Conservation (phyloP, 2,888 invertebrate genomes). For the Amiota communis region DNA sequence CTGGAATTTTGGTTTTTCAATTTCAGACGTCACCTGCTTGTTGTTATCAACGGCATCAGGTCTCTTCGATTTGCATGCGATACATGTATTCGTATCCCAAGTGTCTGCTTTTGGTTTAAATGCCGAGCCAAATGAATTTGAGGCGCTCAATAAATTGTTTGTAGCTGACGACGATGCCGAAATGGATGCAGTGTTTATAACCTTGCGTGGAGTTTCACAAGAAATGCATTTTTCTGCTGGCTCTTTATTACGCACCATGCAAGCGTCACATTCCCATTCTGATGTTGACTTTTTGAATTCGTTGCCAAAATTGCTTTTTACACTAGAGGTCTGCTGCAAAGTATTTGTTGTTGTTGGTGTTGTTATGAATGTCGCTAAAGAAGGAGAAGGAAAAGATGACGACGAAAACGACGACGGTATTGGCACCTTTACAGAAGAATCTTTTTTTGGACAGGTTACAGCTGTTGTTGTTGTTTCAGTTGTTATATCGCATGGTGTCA, state of each 20-base stretch:
- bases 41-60: slow-evolving; percentile 53
- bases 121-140: slow-evolving; percentile 68
- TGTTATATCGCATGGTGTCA: too few relatives aligned
- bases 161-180: neutral
- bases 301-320: slow-evolving; percentile 53
- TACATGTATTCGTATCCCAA: slow-evolving; percentile 76
- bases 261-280: slow-evolving; percentile 80
- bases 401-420: neutral
- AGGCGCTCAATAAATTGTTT: slow-evolving; percentile 18
- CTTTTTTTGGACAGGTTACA: too few relatives aligned
- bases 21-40: neutral
- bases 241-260: slow-evolving; percentile 77
- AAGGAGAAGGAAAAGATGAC: too few relatives aligned
- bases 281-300: slow-evolving; percentile 75
- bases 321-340: too few relatives aligned
- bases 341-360: slow-evolving; percentile 14
- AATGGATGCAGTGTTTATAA: neutral
- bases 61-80: slow-evolving; percentile 75
- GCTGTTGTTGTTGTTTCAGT: too few relatives aligned
- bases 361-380: neutral
- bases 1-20: slow-evolving; percentile 41
- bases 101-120: slow-evolving; percentile 76
- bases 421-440: neutral
- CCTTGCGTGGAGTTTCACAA: slow-evolving; percentile 74
- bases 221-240: slow-evolving; percentile 74